A percentile compares a stretch with the other conserved stretches of the same genome.
These are phyloP conservation scores for Lethenteron reissneri DNA, from an alignment of 2,113 vertebrate genomes.

Conservation along the genomic window DNA sequence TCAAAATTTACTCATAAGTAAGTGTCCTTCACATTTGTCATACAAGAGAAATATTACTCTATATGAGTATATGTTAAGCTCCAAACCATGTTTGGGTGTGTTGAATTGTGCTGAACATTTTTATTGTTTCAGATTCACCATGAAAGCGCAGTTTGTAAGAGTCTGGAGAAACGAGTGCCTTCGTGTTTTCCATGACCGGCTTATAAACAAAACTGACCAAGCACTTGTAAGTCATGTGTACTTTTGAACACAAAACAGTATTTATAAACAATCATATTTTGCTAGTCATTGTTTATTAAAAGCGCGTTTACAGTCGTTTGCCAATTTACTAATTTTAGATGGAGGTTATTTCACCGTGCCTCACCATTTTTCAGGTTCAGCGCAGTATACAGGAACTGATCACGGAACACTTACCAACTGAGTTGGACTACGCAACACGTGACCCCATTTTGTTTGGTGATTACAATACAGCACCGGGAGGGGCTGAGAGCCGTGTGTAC, in stretches of 20 bases:
- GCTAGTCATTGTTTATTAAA: not conserved
- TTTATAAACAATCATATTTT: not conserved
- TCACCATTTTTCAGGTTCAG: conserved; percentile 38
- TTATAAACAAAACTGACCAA: conserved; percentile 64
- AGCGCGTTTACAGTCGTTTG: not conserved
- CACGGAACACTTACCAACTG: conserved; percentile 31
- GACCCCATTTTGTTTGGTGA: conserved; percentile 82
- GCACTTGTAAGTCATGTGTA: conserved; percentile 30
- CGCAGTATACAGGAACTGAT: conserved; percentile 33
- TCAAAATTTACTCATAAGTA: not conserved
- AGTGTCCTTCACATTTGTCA: not conserved
- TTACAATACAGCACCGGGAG: conserved; percentile 47
- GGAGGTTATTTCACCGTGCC: not conserved
- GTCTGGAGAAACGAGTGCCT: conserved; percentile 95
- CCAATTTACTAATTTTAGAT: not conserved
- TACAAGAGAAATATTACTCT: not conserved
- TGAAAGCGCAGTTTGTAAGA: conserved; percentile 51
- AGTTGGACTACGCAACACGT: conserved; percentile 34
- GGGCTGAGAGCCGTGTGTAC: conserved; percentile 48
- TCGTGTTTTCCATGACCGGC: conserved; percentile 73
- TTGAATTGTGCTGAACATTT: not conserved
- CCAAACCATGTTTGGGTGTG: not conserved
- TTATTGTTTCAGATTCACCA: conserved; percentile 35
- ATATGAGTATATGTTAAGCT: not conserved
- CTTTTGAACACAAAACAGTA: not conserved